Percentiles rank a stretch among this genome's conserved stretches.
Conservation (phyloP, 2,113 vertebrate species). For the Crotalus horridus region DNA sequence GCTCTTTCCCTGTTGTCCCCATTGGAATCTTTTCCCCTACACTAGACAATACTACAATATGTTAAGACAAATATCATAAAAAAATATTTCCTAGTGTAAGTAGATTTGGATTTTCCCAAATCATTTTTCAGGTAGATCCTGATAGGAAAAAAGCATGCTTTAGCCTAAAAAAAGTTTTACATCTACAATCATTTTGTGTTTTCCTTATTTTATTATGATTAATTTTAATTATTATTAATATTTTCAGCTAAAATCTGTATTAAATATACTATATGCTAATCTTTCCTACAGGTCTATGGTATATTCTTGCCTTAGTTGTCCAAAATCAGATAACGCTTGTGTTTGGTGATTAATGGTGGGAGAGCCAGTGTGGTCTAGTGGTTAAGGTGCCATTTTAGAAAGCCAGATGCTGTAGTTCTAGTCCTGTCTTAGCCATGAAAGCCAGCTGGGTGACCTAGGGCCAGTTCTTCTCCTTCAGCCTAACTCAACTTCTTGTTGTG, state of each 20-base stretch:
- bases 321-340: not conserved
- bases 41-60: not conserved
- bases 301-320: not conserved
- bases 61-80: not conserved
- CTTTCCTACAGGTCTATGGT: too few relatives aligned
- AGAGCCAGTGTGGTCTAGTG: not conserved
- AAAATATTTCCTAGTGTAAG: not conserved
- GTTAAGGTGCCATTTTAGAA: not conserved
- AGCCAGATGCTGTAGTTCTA: not conserved
- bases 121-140: not conserved
- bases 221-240: not conserved
- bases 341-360: not conserved
- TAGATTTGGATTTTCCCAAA: not conserved
- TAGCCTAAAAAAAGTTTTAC: not conserved
- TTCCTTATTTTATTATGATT: not conserved
- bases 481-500: not conserved
- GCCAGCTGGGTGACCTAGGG: too few relatives aligned
- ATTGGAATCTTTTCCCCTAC: not conserved
- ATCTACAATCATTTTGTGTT: not conserved
- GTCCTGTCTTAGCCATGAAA: not conserved
- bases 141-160: not conserved
- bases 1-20: too few relatives aligned
- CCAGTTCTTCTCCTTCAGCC: not conserved
- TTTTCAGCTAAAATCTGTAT: not conserved
- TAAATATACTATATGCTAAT: not conserved